Conservation (phyloP, 2,797 vertebrate genomes). For the Acanthis flammea region DNA sequence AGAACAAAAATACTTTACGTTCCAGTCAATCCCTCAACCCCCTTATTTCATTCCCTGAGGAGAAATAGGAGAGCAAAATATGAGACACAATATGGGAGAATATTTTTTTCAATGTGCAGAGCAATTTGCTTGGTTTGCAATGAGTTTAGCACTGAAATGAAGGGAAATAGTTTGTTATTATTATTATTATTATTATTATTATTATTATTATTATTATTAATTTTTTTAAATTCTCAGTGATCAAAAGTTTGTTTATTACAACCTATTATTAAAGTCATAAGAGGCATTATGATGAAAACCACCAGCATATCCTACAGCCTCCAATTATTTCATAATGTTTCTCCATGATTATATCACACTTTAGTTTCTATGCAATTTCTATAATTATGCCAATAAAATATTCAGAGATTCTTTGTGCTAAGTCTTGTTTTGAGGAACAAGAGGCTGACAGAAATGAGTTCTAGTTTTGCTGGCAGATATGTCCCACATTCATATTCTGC, state of each 20-base stretch:
- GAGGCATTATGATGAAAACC: neutral
- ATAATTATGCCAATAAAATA: neutral
- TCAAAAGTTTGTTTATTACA: neutral
- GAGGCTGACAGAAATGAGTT: neutral
- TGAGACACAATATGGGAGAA: neutral
- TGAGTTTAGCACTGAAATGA: neutral
- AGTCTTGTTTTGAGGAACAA: neutral
- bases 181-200: neutral
- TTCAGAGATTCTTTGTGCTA: neutral
- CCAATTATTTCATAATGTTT: neutral
- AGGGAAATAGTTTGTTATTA: neutral
- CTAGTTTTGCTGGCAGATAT: neutral
- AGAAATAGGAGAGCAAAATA: neutral
- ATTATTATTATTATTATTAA: neutral
- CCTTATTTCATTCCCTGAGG: neutral
- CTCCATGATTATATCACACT: neutral
- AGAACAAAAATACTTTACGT: neutral
- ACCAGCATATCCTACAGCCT: neutral
- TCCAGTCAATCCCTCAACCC: fast-evolving
- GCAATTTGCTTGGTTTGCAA: neutral
- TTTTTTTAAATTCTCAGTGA: neutral
- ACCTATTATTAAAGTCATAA: too few relatives aligned
- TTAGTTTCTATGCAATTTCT: neutral
- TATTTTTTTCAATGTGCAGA: neutral
- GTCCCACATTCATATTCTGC: neutral